A percentile compares a stretch with the other conserved stretches of the same genome.
phyloP scores from a whole-genome alignment of 2,888 invertebrate species.

The Ennomos quercinarius region DNA sequence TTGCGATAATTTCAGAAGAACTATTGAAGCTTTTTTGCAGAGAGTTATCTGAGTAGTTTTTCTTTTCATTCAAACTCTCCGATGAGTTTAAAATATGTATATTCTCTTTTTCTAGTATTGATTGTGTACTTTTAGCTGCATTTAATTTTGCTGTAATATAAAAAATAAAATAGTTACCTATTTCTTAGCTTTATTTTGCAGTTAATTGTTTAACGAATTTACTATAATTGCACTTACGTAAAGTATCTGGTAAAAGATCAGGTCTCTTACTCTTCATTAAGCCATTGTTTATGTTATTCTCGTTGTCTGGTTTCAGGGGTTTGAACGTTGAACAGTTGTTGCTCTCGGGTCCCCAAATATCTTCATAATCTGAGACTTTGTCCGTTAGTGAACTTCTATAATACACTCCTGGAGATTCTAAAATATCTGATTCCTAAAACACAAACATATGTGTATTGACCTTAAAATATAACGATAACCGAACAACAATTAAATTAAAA shows the following conservation, averaged over 20 bases:
- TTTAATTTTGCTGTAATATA: constrained; percentile 72
- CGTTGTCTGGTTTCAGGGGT: constrained; percentile 73
- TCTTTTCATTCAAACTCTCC: constrained; percentile 76
- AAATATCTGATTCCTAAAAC: constrained; percentile 90
- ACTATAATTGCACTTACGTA: constrained; percentile 66
- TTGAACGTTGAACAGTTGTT: constrained; percentile 80
- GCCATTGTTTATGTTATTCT: constrained; percentile 77
- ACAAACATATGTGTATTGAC: background rate
- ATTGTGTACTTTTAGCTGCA: constrained; percentile 77
- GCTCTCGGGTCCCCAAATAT: constrained; percentile 93
- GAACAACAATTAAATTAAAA: background rate
- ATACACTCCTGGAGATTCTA: constrained; percentile 93
- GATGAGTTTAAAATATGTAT: constrained; percentile 71
- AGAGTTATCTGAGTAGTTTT: constrained; percentile 68
- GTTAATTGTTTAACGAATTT: background rate
- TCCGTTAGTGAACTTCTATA: constrained; percentile 95
- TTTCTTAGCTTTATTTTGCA: too few species aligned
- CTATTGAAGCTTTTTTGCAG: constrained; percentile 72
- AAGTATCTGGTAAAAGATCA: constrained; percentile 86
- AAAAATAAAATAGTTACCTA: background rate
- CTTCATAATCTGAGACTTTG: constrained; percentile 97
- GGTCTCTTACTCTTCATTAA: constrained; percentile 85
- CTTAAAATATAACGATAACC: background rate
- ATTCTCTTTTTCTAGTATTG: constrained; percentile 79
- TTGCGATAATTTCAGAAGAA: constrained; percentile 77